A percentile compares a stretch with the other conserved stretches of the same genome.
Conservation (phyloP, 2,113 vertebrate species). For the Pachyramphus minor region DNA sequence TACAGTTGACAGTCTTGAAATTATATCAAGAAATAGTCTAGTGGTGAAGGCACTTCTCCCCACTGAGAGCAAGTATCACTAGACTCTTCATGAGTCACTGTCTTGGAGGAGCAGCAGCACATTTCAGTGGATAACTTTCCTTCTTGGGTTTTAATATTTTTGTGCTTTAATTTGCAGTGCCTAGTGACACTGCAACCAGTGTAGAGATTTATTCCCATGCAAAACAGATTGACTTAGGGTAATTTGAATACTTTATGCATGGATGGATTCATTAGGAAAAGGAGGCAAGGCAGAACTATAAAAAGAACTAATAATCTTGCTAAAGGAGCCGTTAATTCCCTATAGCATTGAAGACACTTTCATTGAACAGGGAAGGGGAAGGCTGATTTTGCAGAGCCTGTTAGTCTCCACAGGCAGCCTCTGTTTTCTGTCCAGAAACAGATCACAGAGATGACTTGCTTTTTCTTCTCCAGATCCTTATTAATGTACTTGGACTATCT, state of each 20-base stretch:
- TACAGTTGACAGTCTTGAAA: not conserved
- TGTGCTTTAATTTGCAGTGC: not conserved
- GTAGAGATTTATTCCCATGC: slow-evolving; percentile 53
- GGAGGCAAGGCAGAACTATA: slow-evolving; percentile 54
- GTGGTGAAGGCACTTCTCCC: not conserved
- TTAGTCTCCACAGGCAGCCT: not conserved
- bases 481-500: not conserved
- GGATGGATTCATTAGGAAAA: slow-evolving; percentile 51
- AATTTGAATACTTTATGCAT: slow-evolving; percentile 58
- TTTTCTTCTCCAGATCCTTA: not conserved
- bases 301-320: slow-evolving; percentile 59
- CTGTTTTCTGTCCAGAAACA: not conserved
- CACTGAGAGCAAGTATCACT: not conserved
- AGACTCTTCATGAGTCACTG: not conserved
- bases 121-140: not conserved
- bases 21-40: not conserved
- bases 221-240: slow-evolving; percentile 62
- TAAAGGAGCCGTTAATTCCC: slow-evolving; percentile 56
- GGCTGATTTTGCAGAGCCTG: not conserved
- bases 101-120: not conserved
- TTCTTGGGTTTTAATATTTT: not conserved
- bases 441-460: not conserved
- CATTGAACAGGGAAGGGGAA: not conserved
- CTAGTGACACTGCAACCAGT: slow-evolving; percentile 7
- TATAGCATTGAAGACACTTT: not conserved